phyloP scores from a whole-genome alignment of 2,113 vertebrate species.

The Ancistrus triradiatus region DNA sequence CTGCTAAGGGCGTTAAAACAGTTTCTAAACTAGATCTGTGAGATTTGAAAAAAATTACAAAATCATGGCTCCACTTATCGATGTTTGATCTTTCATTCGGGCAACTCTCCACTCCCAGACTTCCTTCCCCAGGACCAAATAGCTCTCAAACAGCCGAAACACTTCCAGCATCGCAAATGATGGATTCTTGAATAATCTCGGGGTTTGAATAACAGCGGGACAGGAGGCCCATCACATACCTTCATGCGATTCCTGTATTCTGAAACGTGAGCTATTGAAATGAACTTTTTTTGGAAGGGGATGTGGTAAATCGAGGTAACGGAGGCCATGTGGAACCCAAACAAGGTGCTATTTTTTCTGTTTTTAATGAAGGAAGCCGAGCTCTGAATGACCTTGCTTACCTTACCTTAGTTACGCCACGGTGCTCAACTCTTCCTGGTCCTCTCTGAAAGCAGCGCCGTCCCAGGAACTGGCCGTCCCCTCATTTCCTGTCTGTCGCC shows the following conservation, averaged over 20 bases:
- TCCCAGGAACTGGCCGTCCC: constrained; percentile 89
- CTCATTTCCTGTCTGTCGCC: constrained; percentile 99
- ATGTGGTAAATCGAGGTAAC: constrained; percentile 68
- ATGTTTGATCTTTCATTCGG: constrained; percentile 65
- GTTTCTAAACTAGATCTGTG: no score
- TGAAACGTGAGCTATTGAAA: constrained; percentile 66
- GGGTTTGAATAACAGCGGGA: constrained; percentile 57
- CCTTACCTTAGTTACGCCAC: constrained; percentile 84
- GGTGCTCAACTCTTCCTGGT: constrained; percentile 86
- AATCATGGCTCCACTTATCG: constrained; percentile 39
- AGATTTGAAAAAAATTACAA: no score
- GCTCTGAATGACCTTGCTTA: constrained; percentile 96
- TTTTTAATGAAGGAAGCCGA: constrained; percentile 57
- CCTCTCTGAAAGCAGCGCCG: constrained; percentile 88
- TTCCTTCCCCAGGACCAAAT: constrained; percentile 68
- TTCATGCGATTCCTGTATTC: constrained; percentile 59
- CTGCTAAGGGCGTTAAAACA: no score
- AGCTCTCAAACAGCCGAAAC: constrained; percentile 38
- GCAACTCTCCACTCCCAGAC: constrained; percentile 56
- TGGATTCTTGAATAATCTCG: constrained; percentile 34
- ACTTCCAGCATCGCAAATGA: constrained; percentile 57
- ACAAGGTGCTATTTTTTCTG: constrained; percentile 47
- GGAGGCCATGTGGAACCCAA: constrained; percentile 49
- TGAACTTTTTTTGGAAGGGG: constrained; percentile 56
- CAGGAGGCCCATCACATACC: constrained; percentile 64